Base-by-base conservation (phyloP, 2,113 vertebrate genomes). In the Glaucidium brasilianum region DNA sequence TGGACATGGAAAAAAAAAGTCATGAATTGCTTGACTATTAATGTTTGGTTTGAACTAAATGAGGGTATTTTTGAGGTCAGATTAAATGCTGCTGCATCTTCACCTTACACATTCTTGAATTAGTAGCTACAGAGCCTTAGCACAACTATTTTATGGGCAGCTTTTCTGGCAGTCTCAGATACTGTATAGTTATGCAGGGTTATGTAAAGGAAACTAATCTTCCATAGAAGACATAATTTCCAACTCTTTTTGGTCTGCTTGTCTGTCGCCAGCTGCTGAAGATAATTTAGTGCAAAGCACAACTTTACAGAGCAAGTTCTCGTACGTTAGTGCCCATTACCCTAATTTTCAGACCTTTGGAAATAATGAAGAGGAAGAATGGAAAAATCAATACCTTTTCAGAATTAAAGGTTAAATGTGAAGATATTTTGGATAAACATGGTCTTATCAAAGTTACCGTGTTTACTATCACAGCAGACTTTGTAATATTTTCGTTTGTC, bases 21-120 rank as follows among this genome's bases (percentile, higher is more conserved):
- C 47, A 97, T 88, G 52, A 98, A 96, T 92, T 93, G 32, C 91
- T 93, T 95, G 94, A 88, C 49, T 68, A 76, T 84, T 90, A 91
- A 91, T 75, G 83, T 93, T 89, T 90, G 37, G 47, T 64, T 95
- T 94, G 71, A 92, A 90, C 64, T 96, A 91, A 96, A 90, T 58
- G 64, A 93, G 71, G 43, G 26, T 59, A 84, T 72, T 92, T 74
- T 59, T 59, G 18, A 90, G 89, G 91, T 84, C 89, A 89, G 52
- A 35, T 75, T 78, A 92, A 92, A 77, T 60, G 69, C 29, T 94
- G 47, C 29, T 92, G 39, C 56, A 67, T 63, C 16, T 55, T 96
- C 43, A 84, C 37, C 83, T 91, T 59, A 63, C 16, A 11, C 6
- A 5, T 74, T 83, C 76, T 74, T 89, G 26, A 74, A 77, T 86